Conservation (phyloP, 2,797 vertebrate genomes). For the Liasis olivaceus region DNA sequence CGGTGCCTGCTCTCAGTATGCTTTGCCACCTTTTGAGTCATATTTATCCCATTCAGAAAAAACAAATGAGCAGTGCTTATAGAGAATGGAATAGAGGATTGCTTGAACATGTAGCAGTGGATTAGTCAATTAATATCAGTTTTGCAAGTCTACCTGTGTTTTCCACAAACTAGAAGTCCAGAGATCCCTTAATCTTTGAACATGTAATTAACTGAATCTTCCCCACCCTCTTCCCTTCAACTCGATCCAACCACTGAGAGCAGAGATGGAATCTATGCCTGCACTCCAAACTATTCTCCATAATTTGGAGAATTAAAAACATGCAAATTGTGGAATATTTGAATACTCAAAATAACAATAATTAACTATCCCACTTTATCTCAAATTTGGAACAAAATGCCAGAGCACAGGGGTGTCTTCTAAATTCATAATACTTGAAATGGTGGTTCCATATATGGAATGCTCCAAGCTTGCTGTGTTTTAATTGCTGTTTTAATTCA, state of each 20-base stretch:
- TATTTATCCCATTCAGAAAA: neutral
- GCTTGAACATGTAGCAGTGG: neutral
- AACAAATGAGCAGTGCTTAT: neutral
- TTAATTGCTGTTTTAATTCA: neutral
- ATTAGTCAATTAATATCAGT: neutral
- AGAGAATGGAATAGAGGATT: neutral
- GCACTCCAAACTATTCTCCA: neutral
- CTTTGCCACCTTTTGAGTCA: neutral
- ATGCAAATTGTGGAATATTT: neutral
- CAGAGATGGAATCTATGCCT: neutral
- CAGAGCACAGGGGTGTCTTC: neutral
- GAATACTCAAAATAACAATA: neutral
- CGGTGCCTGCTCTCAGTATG: neutral
- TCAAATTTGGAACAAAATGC: neutral
- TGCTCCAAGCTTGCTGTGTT: neutral
- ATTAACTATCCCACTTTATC: neutral
- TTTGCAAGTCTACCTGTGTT: neutral
- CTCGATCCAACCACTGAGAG: neutral
- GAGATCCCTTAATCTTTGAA: neutral
- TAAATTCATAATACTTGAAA: neutral
- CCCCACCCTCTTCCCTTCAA: neutral
- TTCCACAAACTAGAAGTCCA: neutral
- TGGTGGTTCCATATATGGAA: neutral
- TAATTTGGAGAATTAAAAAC: neutral
- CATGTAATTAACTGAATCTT: neutral